Percentiles rank a stretch among this genome's conserved stretches.
phyloP scores from a whole-genome alignment of 2,113 vertebrate species.

The Peromyscus leucopus region DNA sequence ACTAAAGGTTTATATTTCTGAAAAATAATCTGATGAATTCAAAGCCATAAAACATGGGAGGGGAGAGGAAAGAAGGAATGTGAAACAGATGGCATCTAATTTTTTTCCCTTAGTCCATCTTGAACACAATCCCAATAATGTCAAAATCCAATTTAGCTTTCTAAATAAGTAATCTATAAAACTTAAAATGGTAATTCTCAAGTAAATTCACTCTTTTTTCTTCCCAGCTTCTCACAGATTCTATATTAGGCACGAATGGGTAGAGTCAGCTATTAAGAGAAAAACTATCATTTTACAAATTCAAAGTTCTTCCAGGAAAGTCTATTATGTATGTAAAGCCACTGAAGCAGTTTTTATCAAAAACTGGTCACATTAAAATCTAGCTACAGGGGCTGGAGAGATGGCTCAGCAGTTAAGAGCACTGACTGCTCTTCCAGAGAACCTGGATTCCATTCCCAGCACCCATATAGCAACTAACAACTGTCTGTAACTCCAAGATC shows the following conservation, averaged over 20 bases:
- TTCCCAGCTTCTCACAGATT: slow-evolving; percentile 43
- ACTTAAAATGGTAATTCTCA: slow-evolving; percentile 71
- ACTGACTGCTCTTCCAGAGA: background rate
- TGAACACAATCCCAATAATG: slow-evolving; percentile 78
- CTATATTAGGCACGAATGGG: slow-evolving; percentile 63
- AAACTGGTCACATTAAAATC: slow-evolving; percentile 2
- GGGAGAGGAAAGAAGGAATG: slow-evolving; percentile 46
- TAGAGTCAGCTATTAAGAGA: slow-evolving; percentile 50
- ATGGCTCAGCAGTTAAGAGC: background rate
- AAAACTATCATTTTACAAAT: slow-evolving; percentile 66
- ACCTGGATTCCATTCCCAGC: background rate
- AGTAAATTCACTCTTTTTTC: slow-evolving; percentile 67
- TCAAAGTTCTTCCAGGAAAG: slow-evolving; percentile 70
- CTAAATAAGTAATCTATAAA: slow-evolving; percentile 76
- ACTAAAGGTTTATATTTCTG: slow-evolving; percentile 65
- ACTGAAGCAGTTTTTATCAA: slow-evolving; percentile 34
- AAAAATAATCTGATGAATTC: slow-evolving; percentile 75
- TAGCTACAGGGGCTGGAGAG: background rate
- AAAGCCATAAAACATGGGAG: slow-evolving; percentile 72
- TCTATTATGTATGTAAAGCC: slow-evolving; percentile 10
- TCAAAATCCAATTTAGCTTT: slow-evolving; percentile 79
- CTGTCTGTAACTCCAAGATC: background rate
- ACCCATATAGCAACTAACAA: background rate
- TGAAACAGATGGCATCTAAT: slow-evolving; percentile 79
- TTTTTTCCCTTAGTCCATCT: slow-evolving; percentile 73